phyloP scores from a whole-genome alignment of 2,797 vertebrate species.

The Sylvilagus floridanus region DNA sequence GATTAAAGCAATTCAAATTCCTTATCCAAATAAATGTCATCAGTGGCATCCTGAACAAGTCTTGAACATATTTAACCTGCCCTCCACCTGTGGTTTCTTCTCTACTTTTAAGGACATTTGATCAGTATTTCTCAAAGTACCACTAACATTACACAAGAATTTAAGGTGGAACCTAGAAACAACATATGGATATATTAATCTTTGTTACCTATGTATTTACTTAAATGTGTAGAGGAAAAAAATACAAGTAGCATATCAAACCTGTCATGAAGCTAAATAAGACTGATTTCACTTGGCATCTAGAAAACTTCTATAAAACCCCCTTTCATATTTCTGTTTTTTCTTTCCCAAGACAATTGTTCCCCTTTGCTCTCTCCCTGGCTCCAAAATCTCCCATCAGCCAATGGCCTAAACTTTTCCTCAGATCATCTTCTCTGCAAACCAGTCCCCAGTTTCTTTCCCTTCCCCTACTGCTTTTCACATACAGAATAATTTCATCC shows the following conservation, averaged over 20 bases:
- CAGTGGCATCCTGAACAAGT: background rate
- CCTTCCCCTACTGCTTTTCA: background rate
- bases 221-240: background rate
- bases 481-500: constrained; percentile 56
- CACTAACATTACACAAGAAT: background rate
- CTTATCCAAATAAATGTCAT: background rate
- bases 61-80: background rate
- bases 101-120: background rate
- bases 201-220: constrained; percentile 15
- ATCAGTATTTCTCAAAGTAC: background rate
- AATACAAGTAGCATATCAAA: background rate
- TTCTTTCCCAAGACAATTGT: background rate
- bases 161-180: constrained; percentile 7
- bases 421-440: background rate
- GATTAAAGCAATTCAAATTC: background rate
- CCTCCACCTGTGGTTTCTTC: background rate
- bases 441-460: background rate
- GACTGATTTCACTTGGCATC: background rate
- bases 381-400: background rate
- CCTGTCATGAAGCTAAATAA: background rate
- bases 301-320: constrained; percentile 22
- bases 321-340: background rate
- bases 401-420: background rate
- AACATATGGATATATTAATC: background rate
- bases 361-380: background rate